Evolutionary conservation across 2,113 vertebrate species (phyloP), one percentile per base, ranked within the genome.

Genomic region (Mystacornis crossleyi): DNA sequence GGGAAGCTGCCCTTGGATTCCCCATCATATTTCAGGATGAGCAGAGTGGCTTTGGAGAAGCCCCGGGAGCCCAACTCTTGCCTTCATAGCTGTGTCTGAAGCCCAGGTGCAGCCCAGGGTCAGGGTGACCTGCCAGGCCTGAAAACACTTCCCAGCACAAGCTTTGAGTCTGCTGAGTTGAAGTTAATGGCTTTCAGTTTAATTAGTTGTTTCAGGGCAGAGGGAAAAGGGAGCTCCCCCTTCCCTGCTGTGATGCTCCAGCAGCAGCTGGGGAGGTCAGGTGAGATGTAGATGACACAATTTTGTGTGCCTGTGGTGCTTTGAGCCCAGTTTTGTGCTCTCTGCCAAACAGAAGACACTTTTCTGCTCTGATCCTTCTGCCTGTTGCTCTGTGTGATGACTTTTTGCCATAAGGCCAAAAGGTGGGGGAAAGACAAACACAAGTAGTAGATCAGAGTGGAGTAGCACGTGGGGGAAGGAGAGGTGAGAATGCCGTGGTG

Each of bases 281-380:
- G 3, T 29, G 1, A 33, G 64, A 34, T 0, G 0, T 5, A 19
- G 38, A 4, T 70, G 84, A 5, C 14, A 10, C 0, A 3, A 21
- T 2, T 43, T 47, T 0, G 0, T 28, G 28, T 72, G 65, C 34
- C 51, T 16, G 14, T 31, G 54, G 12, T 81, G 51, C 10, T 83
- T 5, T 48, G 25, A 80, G 66, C 24, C 45, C 5, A 4, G 4
- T 69, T 64, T 48, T 45, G 28, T 29, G 29, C 18, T 17, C 42
- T 67, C 28, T 84, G 21, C 28, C 31, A 11, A 65, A 18, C 10
- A 82, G n/a, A 65, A 12, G 29, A 19, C 15, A 43, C 5, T 6
- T 79, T 75, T 70, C 34, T 75, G 25, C 69, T 77, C 64, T n/a
- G 69, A 40, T 80, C 47, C 36, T 67, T 82, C 60, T 18, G 8